Conservation (phyloP, 2,113 vertebrate genomes). For the Apteryx owenii region DNA sequence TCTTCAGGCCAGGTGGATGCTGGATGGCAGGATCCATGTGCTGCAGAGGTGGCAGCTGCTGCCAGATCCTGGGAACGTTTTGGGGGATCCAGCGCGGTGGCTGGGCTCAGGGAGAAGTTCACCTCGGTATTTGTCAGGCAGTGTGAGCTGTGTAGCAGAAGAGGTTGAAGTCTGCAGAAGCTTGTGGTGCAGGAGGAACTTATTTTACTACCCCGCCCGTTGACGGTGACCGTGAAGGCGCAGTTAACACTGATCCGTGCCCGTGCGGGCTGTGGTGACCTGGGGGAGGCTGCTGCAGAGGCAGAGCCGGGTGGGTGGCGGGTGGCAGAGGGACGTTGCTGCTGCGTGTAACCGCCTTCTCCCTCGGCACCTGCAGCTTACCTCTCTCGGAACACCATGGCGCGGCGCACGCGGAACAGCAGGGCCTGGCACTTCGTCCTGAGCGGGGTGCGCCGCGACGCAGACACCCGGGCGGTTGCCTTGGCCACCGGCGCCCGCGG, state of each 20-base stretch:
- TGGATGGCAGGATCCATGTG: too few species aligned
- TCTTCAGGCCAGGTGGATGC: not conserved
- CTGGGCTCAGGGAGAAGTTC: not conserved
- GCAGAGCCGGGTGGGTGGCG: accelerated
- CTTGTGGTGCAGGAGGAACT: accelerated
- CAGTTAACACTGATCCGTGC: accelerated
- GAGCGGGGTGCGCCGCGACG: slow-evolving; percentile 87
- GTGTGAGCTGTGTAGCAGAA: too few species aligned
- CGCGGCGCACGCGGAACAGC: slow-evolving; percentile 88
- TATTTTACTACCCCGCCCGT: accelerated
- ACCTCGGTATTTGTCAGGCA: not conserved
- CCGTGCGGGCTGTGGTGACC: accelerated
- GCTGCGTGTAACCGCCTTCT: not conserved
- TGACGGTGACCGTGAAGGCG: accelerated
- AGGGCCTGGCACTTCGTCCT: slow-evolving; percentile 92
- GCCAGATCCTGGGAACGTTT: accelerated
- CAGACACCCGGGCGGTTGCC: slow-evolving; percentile 78
- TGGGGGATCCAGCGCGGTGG: accelerated
- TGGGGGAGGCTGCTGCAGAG: too few species aligned
- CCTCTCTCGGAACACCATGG: slow-evolving; percentile 78
- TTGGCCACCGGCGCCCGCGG: slow-evolving; percentile 67
- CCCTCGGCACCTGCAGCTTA: not conserved
- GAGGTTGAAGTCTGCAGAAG: not conserved
- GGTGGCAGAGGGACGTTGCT: accelerated
- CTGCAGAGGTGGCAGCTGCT: not conserved